Conservation (phyloP, 2,888 invertebrate species). For the Tenthredo amoena region DNA sequence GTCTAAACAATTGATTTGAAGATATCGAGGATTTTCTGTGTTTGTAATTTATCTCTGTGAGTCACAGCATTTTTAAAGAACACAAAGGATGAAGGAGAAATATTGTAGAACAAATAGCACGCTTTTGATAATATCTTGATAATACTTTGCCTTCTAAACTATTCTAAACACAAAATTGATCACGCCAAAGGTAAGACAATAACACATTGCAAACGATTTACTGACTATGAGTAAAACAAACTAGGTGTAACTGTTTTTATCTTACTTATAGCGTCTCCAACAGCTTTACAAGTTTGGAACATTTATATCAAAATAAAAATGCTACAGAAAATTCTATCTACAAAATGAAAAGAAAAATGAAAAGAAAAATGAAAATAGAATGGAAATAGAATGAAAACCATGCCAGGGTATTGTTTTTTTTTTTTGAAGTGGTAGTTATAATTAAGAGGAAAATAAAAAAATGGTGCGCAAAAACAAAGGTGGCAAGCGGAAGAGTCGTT, state of each 20-base stretch:
- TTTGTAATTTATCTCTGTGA: background rate
- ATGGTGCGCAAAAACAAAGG: constrained; percentile 43
- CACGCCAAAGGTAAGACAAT: background rate
- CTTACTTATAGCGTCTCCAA: constrained; percentile 22
- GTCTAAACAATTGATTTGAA: background rate
- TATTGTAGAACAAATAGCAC: background rate
- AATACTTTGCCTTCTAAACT: background rate
- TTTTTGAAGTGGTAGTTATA: constrained; percentile 22
- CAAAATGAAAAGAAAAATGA: constrained; percentile 52
- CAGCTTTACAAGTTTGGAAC: constrained; percentile 59
- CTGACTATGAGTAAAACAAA: constrained; percentile 59
- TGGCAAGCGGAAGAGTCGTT: constrained; percentile 54
- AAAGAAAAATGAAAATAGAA: constrained; percentile 54
- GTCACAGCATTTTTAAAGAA: background rate
- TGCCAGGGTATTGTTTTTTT: constrained; percentile 47
- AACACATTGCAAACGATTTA: constrained; percentile 25
- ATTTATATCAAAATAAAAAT: background rate
- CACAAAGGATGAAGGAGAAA: background rate
- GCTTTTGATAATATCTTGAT: background rate
- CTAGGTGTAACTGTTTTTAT: background rate
- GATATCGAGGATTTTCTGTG: background rate
- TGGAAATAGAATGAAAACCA: constrained; percentile 55
- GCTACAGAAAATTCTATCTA: constrained; percentile 14
- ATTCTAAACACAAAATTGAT: constrained; percentile 17
- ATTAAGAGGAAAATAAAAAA: constrained; percentile 57